Base-by-base conservation (phyloP, 1,140 invertebrate genomes). In the Drusus annulatus region DNA sequence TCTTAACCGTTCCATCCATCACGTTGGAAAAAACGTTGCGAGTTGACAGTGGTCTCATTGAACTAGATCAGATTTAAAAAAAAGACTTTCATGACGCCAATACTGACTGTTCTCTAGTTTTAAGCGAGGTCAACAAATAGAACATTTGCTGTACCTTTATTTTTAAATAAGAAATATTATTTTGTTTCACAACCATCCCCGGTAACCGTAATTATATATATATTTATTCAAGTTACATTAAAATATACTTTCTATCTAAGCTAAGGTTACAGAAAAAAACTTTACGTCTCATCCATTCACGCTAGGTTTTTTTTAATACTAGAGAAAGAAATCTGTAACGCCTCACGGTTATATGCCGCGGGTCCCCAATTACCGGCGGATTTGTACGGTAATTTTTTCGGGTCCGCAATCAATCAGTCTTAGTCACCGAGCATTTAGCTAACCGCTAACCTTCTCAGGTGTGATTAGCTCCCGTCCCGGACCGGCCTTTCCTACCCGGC, bases 371-470 rank as follows among this genome's bases (percentile, higher is more conserved):
- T 73, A 73, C 51, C 16, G 16, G 3, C 23, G 69, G 69, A 73
- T 73, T 69, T 45, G 28, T 45, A 69, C 23, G 69, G 69, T 19
- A 54, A 73, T 73, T 65, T 78, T 78, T 65, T 58, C 56, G 45
- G 36, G 28, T 23, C 76, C 28, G 36, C 76, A 62, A 76, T 76
- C 73, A 23, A 76, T 76, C 73, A 76, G 73, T 60, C 73, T 76
- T 76, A 73, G 69, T 54, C 50, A 73, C n/a, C 45, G 50, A 50
- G 69, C 69, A 54, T 73, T 73, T 73, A 73, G 69, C 69, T 73
- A 73, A 54, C 69, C 50, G 25, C 31, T 54, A 52, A 73, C 69
- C 69, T 73, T 50, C 77, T 71, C 77, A 68, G 71, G 51, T 80
- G 75, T 31, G 68, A 77, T 73, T 73, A 73, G 50, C 69, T 54